Percentiles rank a stretch among this genome's conserved stretches.
These are phyloP conservation scores for Strongylocentrotus purpuratus DNA, from an alignment of 35 echinoderm and acorn worm species.

Conservation along the genomic window DNA sequence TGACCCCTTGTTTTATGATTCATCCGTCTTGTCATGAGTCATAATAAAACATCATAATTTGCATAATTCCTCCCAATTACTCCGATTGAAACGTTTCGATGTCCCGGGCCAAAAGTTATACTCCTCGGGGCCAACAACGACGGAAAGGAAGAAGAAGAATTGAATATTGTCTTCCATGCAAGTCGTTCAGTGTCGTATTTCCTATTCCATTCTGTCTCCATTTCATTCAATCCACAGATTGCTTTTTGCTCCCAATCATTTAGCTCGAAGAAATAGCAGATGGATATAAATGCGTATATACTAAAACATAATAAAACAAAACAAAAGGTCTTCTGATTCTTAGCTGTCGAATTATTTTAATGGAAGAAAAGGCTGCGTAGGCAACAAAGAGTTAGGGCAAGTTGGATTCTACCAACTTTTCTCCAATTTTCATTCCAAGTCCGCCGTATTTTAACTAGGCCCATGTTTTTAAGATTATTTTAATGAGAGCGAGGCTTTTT, in stretches of 20 bases:
- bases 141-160: not conserved
- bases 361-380: no score
- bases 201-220: not conserved
- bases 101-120: slow-evolving; percentile 16
- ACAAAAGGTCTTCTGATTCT: no score
- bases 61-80: slow-evolving; percentile 44
- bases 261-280: no score
- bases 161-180: not conserved
- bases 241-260: not conserved
- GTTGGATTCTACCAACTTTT: no score
- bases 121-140: not conserved
- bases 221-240: slow-evolving; percentile 11
- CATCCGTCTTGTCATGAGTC: slow-evolving; percentile 6
- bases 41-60: slow-evolving; percentile 35
- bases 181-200: not conserved
- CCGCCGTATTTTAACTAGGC: no score
- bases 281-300: no score
- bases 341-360: no score
- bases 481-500: no score
- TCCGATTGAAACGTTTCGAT: slow-evolving; percentile 17
- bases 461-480: no score
- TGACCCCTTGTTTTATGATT: not conserved
- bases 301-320: no score
- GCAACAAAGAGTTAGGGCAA: no score
- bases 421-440: no score